Conservation (phyloP, 2,888 invertebrate species). For the Sinodicranocentrus sp. region DNA sequence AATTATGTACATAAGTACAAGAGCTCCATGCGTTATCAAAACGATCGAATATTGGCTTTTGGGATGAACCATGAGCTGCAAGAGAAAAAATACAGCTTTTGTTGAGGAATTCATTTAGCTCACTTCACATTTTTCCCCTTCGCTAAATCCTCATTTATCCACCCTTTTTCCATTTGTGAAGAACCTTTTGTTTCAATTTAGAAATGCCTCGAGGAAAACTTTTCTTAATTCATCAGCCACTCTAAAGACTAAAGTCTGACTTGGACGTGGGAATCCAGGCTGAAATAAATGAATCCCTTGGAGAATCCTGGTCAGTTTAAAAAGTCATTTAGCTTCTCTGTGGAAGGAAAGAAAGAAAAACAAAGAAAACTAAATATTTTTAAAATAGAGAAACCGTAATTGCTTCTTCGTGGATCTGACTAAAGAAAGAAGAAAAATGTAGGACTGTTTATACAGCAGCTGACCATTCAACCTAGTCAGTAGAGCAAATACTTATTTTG, state of each 20-base stretch:
- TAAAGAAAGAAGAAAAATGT: no score
- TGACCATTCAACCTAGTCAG: no score
- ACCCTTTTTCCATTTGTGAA: conserved; percentile 26
- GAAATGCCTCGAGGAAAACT: conserved; percentile 32
- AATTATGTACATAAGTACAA: no score
- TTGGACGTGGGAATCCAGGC: conserved; percentile 1
- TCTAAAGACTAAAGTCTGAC: not conserved
- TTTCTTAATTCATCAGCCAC: conserved; percentile 47
- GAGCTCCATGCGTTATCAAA: no score
- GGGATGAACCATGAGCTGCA: not conserved
- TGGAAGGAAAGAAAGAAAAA: no score
- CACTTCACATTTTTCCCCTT: conserved; percentile 2
- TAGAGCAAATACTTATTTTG: no score
- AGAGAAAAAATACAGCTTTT: not conserved
- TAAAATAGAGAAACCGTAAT: no score
- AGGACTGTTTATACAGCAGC: no score
- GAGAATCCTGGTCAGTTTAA: not conserved
- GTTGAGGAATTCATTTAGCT: conserved; percentile 6
- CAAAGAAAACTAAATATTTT: no score
- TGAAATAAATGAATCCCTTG: conserved; percentile 11
- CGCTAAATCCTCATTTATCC: conserved; percentile 4
- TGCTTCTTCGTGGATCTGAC: no score
- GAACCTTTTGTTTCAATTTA: conserved; percentile 39
- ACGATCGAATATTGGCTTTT: conserved; percentile 3
- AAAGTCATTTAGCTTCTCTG: conserved; percentile 29